phyloP scores from a whole-genome alignment of 1,140 invertebrate genomes.

The Cotesia chilonis region DNA sequence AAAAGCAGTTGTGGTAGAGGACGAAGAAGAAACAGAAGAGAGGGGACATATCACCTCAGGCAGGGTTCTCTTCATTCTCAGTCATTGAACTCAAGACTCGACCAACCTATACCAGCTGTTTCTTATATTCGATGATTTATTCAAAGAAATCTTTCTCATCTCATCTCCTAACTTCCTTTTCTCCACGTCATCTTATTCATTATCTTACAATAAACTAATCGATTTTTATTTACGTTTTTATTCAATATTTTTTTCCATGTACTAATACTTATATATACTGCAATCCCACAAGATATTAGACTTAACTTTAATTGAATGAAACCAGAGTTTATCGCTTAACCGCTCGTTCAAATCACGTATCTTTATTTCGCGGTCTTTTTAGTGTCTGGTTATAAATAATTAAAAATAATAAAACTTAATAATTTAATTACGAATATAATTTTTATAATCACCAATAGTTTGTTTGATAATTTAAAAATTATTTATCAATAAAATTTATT shows the following conservation, averaged over 20 bases:
- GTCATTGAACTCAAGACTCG: constrained; percentile 63
- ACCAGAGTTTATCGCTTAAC: constrained; percentile 30
- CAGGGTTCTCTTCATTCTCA: constrained; percentile 48
- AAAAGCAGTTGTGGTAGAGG: not conserved
- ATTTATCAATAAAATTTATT: no score
- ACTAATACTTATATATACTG: not conserved
- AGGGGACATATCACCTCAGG: constrained; percentile 28
- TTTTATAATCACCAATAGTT: no score
- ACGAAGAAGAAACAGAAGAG: constrained; percentile 9
- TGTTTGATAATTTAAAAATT: no score
- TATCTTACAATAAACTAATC: not conserved
- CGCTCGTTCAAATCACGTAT: constrained; percentile 37
- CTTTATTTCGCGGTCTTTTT: not conserved
- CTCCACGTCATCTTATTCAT: constrained; percentile 17
- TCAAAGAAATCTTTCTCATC: constrained; percentile 31
- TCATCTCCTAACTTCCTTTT: constrained; percentile 17
- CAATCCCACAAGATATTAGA: not conserved
- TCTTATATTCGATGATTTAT: constrained; percentile 49
- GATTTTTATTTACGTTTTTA: constrained; percentile 3
- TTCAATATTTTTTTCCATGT: not conserved
- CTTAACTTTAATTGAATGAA: not conserved
- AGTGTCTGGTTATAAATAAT: not conserved
- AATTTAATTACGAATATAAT: not conserved
- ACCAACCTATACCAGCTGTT: constrained; percentile 63
- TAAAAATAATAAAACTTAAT: not conserved